Evolutionary conservation across 1,140 invertebrate genomes (phyloP), one percentile per base, ranked within the genome.

Genomic region (Drosophila suzukii): DNA sequence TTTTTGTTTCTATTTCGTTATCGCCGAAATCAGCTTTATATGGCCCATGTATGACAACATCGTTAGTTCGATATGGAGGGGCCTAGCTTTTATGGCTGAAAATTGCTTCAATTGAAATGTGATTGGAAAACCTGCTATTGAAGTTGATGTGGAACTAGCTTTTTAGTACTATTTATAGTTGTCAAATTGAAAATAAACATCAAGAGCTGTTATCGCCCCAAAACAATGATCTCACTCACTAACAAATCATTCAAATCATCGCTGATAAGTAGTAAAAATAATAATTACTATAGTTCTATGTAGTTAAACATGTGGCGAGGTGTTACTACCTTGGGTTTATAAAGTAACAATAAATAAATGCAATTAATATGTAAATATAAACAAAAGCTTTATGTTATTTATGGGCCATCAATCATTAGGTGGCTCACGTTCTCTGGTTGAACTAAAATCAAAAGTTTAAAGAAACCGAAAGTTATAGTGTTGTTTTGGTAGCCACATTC

Each of bases 391-490:
- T 24, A 17, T 38, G 32, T 11, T 59, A n/a, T 34, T 34, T 47
- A 12, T 47, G 38, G 41, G n/a, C 55, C 36, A 61, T 66, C 34
- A 39, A 71, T 57, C 65, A 71, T 39, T 3, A 2, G 1, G 4
- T 4, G 27, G n/a, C 15, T 43, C 36, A 27, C 15, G 13, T 24
- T 47, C 34, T 32, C 32, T 38, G 24, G 24, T 13, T 38, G 15
- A 30, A 39, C 36, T 47, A 54, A 61, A 58, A 73, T 53, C 65
- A 67, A 70, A 20, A 53, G 12, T 43, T 24, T n/a, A 56, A 38
- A n/a, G 67, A 86, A 86, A 86, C 63, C 32, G 84, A 86, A 89
- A 86, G 83, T 88, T 51, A 20, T 43, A 43, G 44, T 55, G 65
- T 67, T 81, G 44, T 50, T 63, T 71, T 65, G 15, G n/a, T 24